Conservation (phyloP, 2,888 invertebrate genomes). For the Archaeoteleia sp. region DNA sequence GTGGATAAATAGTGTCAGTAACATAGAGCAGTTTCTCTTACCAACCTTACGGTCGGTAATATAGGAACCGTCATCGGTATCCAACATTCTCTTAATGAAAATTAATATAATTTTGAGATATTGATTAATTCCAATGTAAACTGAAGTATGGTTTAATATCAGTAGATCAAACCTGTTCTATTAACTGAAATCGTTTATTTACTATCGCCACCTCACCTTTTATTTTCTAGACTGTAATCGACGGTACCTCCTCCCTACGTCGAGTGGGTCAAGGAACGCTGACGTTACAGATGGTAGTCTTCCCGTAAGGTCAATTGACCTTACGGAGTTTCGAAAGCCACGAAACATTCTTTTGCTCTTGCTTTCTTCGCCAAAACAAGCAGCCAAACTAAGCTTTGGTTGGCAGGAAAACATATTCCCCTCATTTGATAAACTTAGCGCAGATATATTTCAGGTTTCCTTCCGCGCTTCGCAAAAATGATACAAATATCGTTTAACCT, state of each 20-base stretch:
- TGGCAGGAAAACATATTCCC: conserved; percentile 30
- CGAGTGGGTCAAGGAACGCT: conserved; percentile 32
- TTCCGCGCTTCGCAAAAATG: conserved; percentile 18
- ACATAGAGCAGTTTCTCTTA: no score
- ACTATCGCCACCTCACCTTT: conserved; percentile 26
- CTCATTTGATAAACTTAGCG: conserved; percentile 46
- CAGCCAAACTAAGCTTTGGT: conserved; percentile 17
- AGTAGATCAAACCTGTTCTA: conserved; percentile 29
- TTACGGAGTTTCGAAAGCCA: conserved; percentile 51
- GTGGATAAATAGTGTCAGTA: no score
- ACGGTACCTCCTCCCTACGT: conserved; percentile 9
- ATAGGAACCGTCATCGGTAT: no score
- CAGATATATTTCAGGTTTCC: conserved; percentile 32
- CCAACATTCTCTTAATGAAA: no score
- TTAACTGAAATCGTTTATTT: conserved; percentile 43
- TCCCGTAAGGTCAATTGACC: conserved; percentile 51
- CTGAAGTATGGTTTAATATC: no score
- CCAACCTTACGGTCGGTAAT: no score
- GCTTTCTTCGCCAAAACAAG: conserved; percentile 55
- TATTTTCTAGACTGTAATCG: conserved; percentile 25
- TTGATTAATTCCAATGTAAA: no score
- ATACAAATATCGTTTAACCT: conserved; percentile 43
- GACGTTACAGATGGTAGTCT: conserved; percentile 41
- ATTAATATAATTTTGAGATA: no score
- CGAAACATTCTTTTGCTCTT: conserved; percentile 50